These are phyloP conservation scores for Ectobius pallidus DNA, from an alignment of 2,888 invertebrate genomes.

Conservation along the genomic window DNA sequence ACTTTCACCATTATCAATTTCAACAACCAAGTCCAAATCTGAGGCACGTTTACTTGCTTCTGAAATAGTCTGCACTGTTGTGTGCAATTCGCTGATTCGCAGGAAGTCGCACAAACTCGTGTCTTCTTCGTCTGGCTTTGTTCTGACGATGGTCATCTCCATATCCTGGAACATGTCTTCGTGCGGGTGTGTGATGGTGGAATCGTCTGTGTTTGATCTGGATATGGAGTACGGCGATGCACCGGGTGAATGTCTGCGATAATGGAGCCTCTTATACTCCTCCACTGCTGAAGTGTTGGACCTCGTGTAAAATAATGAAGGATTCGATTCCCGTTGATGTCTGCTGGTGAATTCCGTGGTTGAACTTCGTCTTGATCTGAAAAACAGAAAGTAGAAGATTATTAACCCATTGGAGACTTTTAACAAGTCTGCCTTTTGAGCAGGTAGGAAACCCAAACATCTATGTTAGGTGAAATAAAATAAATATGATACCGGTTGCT, in stretches of 20 bases:
- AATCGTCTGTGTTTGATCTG: slow-evolving; percentile 34
- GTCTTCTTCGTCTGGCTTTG: background rate
- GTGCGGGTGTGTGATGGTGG: background rate
- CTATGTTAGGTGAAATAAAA: too few species aligned
- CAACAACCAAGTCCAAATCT: slow-evolving; percentile 6
- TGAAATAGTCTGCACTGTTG: background rate
- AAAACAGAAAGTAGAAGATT: background rate
- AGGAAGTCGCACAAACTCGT: slow-evolving; percentile 2
- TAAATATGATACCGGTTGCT: too few species aligned
- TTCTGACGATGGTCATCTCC: background rate
- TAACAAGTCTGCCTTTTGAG: too few species aligned
- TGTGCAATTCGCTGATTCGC: slow-evolving; percentile 4
- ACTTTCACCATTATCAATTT: background rate
- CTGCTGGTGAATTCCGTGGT: background rate
- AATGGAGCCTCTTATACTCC: slow-evolving; percentile 22
- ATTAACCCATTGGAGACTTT: too few species aligned
- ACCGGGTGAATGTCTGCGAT: slow-evolving; percentile 22
- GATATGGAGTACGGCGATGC: slow-evolving; percentile 37
- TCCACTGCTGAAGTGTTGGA: slow-evolving; percentile 6
- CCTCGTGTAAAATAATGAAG: background rate
- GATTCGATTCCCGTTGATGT: background rate
- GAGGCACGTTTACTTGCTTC: background rate
- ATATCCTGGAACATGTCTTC: slow-evolving; percentile 4
- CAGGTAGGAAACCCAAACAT: too few species aligned
- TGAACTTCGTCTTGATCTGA: slow-evolving; percentile 16